Evolutionary conservation across 2,113 vertebrate genomes (phyloP).

Genomic region (Baryphthengus martii): DNA sequence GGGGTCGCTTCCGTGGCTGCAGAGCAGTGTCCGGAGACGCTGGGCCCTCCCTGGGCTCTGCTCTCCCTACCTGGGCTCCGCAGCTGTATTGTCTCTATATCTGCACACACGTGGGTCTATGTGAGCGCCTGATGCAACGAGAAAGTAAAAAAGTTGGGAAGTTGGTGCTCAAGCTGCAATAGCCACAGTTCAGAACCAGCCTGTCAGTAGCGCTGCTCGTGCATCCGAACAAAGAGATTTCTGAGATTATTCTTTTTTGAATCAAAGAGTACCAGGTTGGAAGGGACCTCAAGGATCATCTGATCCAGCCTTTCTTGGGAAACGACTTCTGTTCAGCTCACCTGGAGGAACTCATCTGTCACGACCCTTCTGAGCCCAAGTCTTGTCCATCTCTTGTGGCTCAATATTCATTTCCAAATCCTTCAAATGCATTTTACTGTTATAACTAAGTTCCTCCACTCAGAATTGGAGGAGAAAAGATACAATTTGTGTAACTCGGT

Average conservation of each 20-base stretch:
- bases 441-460: background rate
- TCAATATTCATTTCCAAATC: background rate
- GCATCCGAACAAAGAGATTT: too few species aligned
- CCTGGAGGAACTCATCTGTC: background rate
- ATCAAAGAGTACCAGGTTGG: background rate
- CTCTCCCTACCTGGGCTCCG: background rate
- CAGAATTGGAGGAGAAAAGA: background rate
- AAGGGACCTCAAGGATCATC: background rate
- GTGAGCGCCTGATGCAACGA: background rate
- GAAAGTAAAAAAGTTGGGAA: fast-evolving
- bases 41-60: too few species aligned
- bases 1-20: background rate
- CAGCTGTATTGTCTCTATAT: too few species aligned
- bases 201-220: background rate
- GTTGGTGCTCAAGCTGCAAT: fast-evolving
- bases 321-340: background rate
- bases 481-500: background rate
- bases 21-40: too few species aligned
- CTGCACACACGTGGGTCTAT: too few species aligned
- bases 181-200: fast-evolving
- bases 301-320: background rate
- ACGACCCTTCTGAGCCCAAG: fast-evolving
- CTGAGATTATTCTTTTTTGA: too few species aligned
- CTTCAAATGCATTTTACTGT: background rate
- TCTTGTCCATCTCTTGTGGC: background rate